These are phyloP conservation scores for Pycnomerus fuliginosus DNA, from an alignment of 2,888 invertebrate species.

Conservation along the genomic window DNA sequence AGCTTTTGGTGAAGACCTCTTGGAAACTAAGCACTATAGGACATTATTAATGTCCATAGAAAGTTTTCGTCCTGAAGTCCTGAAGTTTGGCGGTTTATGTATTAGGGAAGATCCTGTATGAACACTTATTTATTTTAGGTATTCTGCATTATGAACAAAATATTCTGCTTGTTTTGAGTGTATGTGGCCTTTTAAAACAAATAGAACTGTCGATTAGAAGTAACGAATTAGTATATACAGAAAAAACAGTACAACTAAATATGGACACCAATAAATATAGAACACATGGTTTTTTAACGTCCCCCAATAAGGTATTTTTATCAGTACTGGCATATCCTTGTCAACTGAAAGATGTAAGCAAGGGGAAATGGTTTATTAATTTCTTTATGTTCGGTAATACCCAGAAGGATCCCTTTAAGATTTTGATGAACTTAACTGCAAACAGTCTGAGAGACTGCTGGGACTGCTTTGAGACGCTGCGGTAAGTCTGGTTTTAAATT, in stretches of 20 bases:
- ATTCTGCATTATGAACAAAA: constrained; percentile 38
- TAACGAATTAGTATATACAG: constrained; percentile 37
- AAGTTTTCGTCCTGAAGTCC: too few species aligned
- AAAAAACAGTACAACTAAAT: constrained; percentile 38
- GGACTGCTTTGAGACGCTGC: constrained; percentile 48
- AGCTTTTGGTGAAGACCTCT: too few species aligned
- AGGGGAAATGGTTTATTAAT: constrained; percentile 32
- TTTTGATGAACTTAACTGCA: constrained; percentile 39
- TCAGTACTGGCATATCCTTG: constrained; percentile 39
- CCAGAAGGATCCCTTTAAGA: constrained; percentile 37
- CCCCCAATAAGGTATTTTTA: constrained; percentile 40
- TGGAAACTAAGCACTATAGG: too few species aligned
- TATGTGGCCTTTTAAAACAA: constrained; percentile 40
- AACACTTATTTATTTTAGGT: too few species aligned
- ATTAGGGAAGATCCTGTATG: too few species aligned
- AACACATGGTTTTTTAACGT: constrained; percentile 41
- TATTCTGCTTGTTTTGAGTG: constrained; percentile 37
- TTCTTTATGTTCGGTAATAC: constrained; percentile 40
- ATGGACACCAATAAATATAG: constrained; percentile 39
- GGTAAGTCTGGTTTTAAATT: constrained; percentile 37
- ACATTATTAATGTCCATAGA: too few species aligned
- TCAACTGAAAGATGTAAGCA: constrained; percentile 34
- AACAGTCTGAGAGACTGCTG: constrained; percentile 40
- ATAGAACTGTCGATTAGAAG: constrained; percentile 35
- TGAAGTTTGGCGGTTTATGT: too few species aligned